These are phyloP conservation scores for Gymnocheta viridis DNA, from an alignment of 2,888 invertebrate species.

Conservation along the genomic window DNA sequence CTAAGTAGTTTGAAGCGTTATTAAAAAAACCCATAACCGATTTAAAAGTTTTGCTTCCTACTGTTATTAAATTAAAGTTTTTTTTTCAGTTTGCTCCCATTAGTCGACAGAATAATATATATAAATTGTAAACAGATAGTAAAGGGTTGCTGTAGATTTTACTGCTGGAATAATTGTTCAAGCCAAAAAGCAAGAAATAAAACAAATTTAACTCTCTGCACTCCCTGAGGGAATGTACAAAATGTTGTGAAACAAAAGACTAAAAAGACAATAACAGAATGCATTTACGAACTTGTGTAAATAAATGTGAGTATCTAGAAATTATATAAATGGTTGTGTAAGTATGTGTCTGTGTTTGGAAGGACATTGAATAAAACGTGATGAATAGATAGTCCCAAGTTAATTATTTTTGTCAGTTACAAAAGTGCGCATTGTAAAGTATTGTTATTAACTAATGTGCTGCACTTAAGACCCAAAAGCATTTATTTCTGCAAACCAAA, in stretches of 20 bases:
- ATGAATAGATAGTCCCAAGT: constrained; percentile 64
- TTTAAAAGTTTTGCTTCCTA: background rate
- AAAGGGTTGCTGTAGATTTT: constrained; percentile 47
- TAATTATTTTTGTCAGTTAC: constrained; percentile 60
- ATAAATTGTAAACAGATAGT: constrained; percentile 38
- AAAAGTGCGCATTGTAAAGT: constrained; percentile 43
- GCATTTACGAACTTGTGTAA: background rate
- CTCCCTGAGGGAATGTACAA: constrained; percentile 66
- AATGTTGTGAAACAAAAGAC: constrained; percentile 63
- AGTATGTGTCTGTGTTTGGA: constrained; percentile 2
- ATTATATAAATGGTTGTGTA: background rate
- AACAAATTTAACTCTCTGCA: constrained; percentile 62
- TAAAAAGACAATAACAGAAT: constrained; percentile 54
- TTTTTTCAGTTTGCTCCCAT: constrained; percentile 1
- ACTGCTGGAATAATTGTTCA: constrained; percentile 29
- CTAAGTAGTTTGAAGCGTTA: no score
- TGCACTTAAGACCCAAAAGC: constrained; percentile 23
- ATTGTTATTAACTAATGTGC: constrained; percentile 10
- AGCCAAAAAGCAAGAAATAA: constrained; percentile 44
- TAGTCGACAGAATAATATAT: constrained; percentile 38
- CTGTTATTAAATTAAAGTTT: constrained; percentile 17
- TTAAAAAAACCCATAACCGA: no score
- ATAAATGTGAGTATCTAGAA: background rate
- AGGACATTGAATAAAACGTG: constrained; percentile 61
- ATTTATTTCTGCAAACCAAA: constrained; percentile 32